These are phyloP conservation scores for Aplysia californica DNA, from an alignment of 1,140 invertebrate genomes.

Conservation along the genomic window DNA sequence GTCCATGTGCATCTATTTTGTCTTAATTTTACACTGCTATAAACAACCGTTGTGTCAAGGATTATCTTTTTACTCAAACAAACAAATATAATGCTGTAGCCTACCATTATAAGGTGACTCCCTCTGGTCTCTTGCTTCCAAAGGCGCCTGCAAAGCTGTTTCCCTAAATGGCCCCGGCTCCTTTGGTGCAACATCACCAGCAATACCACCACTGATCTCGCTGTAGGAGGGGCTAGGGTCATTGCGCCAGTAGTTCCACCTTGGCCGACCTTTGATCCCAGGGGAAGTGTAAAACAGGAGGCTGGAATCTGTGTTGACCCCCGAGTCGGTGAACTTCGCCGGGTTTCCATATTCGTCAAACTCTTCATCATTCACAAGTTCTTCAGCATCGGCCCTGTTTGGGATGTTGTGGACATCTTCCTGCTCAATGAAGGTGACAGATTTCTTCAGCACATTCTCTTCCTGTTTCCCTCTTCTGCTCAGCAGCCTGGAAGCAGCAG, in stretches of 20 bases:
- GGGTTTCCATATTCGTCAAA: constrained; percentile 11
- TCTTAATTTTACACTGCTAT: too few relatives aligned
- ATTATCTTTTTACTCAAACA: too few relatives aligned
- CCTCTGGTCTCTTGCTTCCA: constrained; percentile 53
- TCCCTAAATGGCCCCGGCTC: constrained; percentile 51
- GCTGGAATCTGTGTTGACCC: constrained; percentile 49
- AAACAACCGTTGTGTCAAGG: too few relatives aligned
- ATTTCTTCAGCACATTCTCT: constrained; percentile 51
- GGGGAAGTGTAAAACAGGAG: constrained; percentile 33
- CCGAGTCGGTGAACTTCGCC: constrained; percentile 24
- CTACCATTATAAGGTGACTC: constrained; percentile 44
- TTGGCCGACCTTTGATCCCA: constrained; percentile 35
- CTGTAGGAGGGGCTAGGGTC: constrained; percentile 39
- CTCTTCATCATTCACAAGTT: constrained; percentile 19
- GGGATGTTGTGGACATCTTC: too few relatives aligned
- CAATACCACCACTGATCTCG: neutral
- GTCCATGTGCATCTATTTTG: too few relatives aligned
- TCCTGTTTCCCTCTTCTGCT: constrained; percentile 47
- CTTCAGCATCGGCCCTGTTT: neutral
- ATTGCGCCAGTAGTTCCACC: constrained; percentile 58
- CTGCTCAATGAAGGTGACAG: constrained; percentile 45
- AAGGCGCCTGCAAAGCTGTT: constrained; percentile 53
- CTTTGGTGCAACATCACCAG: constrained; percentile 2
- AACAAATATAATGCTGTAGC: too few relatives aligned
- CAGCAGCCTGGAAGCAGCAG: constrained; percentile 31